Conservation (phyloP, 2,113 vertebrate genomes). For the Otocyon megalotis region DNA sequence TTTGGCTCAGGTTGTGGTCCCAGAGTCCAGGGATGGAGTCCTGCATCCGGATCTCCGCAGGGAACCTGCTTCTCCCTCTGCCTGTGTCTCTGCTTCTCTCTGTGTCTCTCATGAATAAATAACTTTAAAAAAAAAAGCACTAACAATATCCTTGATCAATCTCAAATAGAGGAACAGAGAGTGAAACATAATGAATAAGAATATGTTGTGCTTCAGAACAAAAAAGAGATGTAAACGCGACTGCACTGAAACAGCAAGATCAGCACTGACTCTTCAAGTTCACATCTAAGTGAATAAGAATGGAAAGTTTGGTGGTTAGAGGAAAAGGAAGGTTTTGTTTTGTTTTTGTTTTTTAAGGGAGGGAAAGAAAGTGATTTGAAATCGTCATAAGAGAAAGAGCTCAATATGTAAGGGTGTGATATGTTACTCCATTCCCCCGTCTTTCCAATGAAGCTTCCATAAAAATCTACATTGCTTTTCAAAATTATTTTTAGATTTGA, state of each 20-base stretch:
- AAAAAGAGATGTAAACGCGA: neutral
- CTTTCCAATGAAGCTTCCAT: neutral
- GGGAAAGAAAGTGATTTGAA: neutral
- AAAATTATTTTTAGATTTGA: neutral
- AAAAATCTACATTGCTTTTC: neutral
- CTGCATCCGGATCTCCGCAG: too few relatives aligned
- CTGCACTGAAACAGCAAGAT: neutral
- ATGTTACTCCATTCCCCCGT: neutral
- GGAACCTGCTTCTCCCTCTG: too few relatives aligned
- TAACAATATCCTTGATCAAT: neutral
- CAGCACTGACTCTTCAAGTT: accelerated
- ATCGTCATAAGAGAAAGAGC: neutral
- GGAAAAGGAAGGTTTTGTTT: neutral
- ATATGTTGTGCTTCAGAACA: neutral
- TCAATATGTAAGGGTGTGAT: neutral
- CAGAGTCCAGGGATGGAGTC: too few relatives aligned
- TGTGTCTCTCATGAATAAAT: too few relatives aligned
- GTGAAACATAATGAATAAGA: neutral
- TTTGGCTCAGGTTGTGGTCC: too few relatives aligned
- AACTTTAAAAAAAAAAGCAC: neutral
- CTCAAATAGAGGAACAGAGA: neutral
- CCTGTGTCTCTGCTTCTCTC: too few relatives aligned
- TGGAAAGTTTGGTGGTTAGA: neutral
- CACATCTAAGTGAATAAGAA: neutral
- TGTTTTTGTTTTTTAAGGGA: neutral